Base-by-base conservation (phyloP, 2,888 invertebrate species). In the Scaptodrosophila latifasciaeformis region DNA sequence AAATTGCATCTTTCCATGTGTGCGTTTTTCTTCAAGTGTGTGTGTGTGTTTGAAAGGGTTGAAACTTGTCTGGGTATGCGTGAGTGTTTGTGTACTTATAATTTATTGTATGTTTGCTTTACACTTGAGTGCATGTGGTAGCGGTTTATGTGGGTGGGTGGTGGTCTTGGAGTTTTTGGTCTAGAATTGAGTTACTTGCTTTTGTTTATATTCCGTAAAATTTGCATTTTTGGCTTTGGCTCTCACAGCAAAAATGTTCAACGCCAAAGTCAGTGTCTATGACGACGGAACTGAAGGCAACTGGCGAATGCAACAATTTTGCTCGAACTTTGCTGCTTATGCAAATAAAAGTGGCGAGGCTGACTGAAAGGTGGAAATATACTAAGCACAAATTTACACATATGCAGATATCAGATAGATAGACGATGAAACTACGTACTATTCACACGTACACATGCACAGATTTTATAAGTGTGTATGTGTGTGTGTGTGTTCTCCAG, bases 41-140 rank as follows among this genome's bases (percentile, higher is more conserved):
- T 3, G 24, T 5, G 24, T 7, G 4, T 7, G 7, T 3, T 3
- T 7, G 24, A 24, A 24, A 7, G 24, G 7, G 7, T 7, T 7
- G 24, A 24, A 24, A 7, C 24, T 27, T 49, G 34, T 17, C 35
- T 49, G 42, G 21, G 48, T 17, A 34, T 30, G 58, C 10, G 6
- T 17, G 37, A 15, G 34, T 18, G 30, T 18, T 6, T 39, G 52
- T 35, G 58, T 39, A 56, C 49, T 69, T 76, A 63, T 72, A 66
- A 79, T 72, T 76, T 67, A 79, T 76, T 79, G 57, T 72, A 69
- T 69, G 70, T 79, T 67, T 69, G 62, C 59, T 56, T 72, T 63
- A 48, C 79, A 65, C 77, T 74, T 47, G 72, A 76, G 61, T 55
- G 69, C 64, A 53, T 54, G 61, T 48, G 49, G 50, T 37, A 42